Conservation (phyloP, 2,797 vertebrate species). For the Ctenopoma multispine region DNA sequence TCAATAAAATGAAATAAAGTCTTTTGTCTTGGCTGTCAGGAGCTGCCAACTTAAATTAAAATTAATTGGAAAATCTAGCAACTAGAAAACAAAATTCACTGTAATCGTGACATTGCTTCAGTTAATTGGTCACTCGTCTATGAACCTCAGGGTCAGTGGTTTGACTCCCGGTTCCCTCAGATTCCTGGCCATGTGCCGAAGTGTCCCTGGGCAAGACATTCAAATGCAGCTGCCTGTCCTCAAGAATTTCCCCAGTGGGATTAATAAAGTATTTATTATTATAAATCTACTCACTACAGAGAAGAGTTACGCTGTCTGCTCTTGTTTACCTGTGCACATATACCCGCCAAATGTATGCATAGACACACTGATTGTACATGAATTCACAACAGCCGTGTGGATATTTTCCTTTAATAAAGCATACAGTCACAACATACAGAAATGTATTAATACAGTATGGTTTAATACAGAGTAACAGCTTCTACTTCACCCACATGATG, state of each 20-base stretch:
- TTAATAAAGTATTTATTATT: not conserved
- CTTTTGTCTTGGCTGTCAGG: slow-evolving; percentile 62
- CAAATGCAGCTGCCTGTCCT: too few relatives aligned
- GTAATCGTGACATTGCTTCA: not conserved
- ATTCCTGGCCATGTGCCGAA: too few relatives aligned
- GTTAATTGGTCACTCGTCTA: too few relatives aligned
- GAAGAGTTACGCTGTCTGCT: slow-evolving; percentile 1
- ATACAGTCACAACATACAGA: not conserved
- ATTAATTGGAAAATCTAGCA: slow-evolving; percentile 64
- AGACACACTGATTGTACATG: not conserved
- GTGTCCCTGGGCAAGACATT: too few relatives aligned
- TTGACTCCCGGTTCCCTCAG: too few relatives aligned
- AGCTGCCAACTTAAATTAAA: slow-evolving; percentile 62
- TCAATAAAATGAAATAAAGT: slow-evolving; percentile 54
- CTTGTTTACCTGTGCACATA: slow-evolving; percentile 7
- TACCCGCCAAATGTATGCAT: slow-evolving; percentile 2
- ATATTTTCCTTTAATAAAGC: slow-evolving; percentile 10
- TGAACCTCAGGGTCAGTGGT: too few relatives aligned
- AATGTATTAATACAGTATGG: slow-evolving; percentile 16
- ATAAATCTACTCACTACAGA: slow-evolving; percentile 22
- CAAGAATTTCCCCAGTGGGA: too few relatives aligned
- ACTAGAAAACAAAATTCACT: slow-evolving; percentile 21
- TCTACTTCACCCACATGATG: slow-evolving; percentile 25
- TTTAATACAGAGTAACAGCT: slow-evolving; percentile 19
- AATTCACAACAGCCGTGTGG: not conserved